Evolutionary conservation across 2,797 vertebrate species (phyloP).

Genomic region (Eulemur mongoz): DNA sequence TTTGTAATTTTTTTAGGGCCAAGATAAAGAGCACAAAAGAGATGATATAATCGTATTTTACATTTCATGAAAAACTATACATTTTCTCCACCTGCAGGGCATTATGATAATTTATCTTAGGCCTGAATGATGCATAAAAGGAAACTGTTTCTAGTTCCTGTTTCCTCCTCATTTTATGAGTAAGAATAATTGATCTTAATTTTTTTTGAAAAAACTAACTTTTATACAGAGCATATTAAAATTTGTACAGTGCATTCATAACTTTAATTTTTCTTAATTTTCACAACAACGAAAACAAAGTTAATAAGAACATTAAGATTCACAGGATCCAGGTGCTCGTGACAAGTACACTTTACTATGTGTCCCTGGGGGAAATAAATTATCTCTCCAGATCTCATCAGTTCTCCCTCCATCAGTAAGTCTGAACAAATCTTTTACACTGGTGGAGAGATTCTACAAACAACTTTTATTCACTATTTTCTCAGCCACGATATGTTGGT

Average conservation of each 20-base stretch:
- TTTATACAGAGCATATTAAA: not conserved
- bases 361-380: not conserved
- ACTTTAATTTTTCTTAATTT: not conserved
- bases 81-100: not conserved
- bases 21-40: constrained; percentile 32
- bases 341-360: not conserved
- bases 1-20: not conserved
- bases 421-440: not conserved
- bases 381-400: not conserved
- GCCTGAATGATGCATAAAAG: constrained; percentile 11
- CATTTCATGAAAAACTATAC: not conserved
- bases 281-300: not conserved
- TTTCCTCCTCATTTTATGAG: not conserved
- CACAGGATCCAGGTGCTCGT: not conserved
- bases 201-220: not conserved
- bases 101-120: constrained; percentile 22
- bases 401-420: not conserved
- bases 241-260: not conserved
- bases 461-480: not conserved
- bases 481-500: not conserved
- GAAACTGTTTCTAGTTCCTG: not conserved
- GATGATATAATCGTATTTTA: not conserved
- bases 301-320: not conserved
- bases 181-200: not conserved
- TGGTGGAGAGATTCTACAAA: not conserved